Evolutionary conservation across 2,888 invertebrate genomes (phyloP), one percentile per base, ranked within the genome.

Genomic region (Gymnocheta viridis): DNA sequence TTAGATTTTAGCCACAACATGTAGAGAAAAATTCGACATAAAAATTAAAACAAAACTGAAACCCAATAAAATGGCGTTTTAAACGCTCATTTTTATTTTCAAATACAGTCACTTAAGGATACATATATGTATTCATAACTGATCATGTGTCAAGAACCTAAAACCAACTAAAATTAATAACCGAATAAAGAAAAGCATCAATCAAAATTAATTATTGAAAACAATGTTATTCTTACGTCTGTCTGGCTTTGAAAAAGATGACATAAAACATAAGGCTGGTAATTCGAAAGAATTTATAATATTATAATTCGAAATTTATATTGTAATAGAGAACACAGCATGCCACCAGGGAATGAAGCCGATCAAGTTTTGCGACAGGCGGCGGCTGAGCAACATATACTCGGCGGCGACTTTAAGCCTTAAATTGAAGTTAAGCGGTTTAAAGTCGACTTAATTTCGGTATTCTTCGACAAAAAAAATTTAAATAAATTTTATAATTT

Each of bases 201-300:
- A 66, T 35, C 47, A 67, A 77, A 77, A 58, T 77, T 67, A 77
- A 58, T 47, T 67, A 49, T 47, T 58, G 14, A 49, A 73, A 73
- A 60, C 24, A 22, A 60, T 47, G 32, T 66, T 56, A 32, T 56
- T 66, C 17, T 32, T 47, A 5, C 3, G 44, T 24, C 35, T 62
- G 44, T 24, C 35, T 62, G 47, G 24, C 35, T 12, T 3, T 44
- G 17, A 64, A 29, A 32, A 78, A 70, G 35, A 56, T 81, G 80
- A 81, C 80, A 74, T 32, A 67, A 74, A 67, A 67, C 80, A 81
- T 74, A 60, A 58, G 80, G 73, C 24, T 67, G 41, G 80, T 67
- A 74, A 81, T 51, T 51, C 67, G 80, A 81, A 67, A 81, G 67
- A 67, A 41, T 67, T 64, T 54, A 51, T 51, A 44, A 81, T 67